Conservation (phyloP, 2,888 invertebrate species). For the Meandrusa payeni region DNA sequence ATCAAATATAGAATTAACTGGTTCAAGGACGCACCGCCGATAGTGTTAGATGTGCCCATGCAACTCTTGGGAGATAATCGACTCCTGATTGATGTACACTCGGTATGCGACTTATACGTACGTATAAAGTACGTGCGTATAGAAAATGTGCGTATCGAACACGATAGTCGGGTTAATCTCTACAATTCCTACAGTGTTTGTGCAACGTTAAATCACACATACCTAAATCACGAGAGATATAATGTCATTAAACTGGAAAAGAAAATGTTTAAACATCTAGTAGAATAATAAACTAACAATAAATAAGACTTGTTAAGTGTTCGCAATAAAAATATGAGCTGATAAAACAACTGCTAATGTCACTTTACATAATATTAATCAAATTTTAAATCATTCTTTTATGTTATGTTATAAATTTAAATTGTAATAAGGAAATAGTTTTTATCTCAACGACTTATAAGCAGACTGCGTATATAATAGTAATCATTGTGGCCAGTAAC, state of each 20-base stretch:
- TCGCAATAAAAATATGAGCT: constrained; percentile 27
- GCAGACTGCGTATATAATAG: no score
- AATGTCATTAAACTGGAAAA: constrained; percentile 21
- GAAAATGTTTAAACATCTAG: constrained; percentile 12
- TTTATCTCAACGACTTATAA: background rate
- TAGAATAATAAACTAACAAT: constrained; percentile 18
- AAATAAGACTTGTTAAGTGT: constrained; percentile 28
- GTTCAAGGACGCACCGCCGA: constrained; percentile 45
- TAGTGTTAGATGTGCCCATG: constrained; percentile 17
- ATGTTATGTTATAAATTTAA: constrained; percentile 15
- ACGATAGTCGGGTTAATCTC: background rate
- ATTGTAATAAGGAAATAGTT: constrained; percentile 12
- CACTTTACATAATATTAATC: constrained; percentile 23
- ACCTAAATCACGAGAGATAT: constrained; percentile 8
- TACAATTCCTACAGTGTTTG: constrained; percentile 4
- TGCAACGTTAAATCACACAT: background rate
- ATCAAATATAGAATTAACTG: constrained; percentile 38
- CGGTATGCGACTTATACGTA: background rate
- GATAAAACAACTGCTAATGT: constrained; percentile 30
- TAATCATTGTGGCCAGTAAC: no score
- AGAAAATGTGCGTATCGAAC: constrained; percentile 12
- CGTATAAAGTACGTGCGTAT: background rate
- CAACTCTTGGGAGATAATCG: constrained; percentile 12
- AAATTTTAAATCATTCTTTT: constrained; percentile 14
- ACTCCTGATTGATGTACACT: constrained; percentile 12